Evolutionary conservation across 1,140 invertebrate species (phyloP).

Genomic region (Amphibalanus amphitrite): DNA sequence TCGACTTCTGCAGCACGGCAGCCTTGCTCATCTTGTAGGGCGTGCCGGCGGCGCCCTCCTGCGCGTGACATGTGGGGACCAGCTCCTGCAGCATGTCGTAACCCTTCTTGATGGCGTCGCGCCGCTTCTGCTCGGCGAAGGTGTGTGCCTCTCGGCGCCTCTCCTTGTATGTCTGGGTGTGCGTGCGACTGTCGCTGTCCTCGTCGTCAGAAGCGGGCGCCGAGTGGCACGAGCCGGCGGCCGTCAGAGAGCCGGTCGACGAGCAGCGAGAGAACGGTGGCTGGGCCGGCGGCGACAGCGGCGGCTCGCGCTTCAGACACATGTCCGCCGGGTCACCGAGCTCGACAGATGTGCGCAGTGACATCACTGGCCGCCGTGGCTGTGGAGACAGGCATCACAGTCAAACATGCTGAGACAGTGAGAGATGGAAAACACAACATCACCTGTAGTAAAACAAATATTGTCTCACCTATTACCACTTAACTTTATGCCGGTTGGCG

Average conservation of each 20-base stretch:
- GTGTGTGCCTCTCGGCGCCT: slow-evolving; percentile 85
- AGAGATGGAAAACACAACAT: no score
- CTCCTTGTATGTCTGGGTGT: slow-evolving; percentile 72
- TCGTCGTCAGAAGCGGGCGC: slow-evolving; percentile 54
- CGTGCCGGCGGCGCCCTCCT: slow-evolving; percentile 9
- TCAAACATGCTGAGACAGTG: no score
- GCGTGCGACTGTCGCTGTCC: slow-evolving; percentile 64
- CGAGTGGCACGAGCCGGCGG: slow-evolving; percentile 48
- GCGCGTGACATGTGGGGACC: slow-evolving; percentile 76
- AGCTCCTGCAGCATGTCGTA: slow-evolving; percentile 79
- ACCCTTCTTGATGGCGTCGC: slow-evolving; percentile 92
- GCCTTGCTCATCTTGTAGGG: slow-evolving; percentile 92
- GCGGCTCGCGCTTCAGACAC: background rate
- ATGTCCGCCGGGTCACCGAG: background rate
- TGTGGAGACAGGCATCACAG: no score
- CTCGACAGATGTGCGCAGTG: no score
- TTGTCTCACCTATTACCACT: no score
- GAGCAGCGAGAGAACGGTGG: slow-evolving; percentile 55
- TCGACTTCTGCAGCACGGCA: slow-evolving; percentile 56
- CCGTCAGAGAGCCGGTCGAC: slow-evolving; percentile 64
- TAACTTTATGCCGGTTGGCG: no score
- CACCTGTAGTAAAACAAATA: no score
- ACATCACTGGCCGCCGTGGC: no score
- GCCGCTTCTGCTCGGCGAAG: slow-evolving; percentile 88
- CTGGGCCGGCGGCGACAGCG: background rate